Conservation (phyloP, 1,140 invertebrate genomes). For the Tribolium madens region DNA sequence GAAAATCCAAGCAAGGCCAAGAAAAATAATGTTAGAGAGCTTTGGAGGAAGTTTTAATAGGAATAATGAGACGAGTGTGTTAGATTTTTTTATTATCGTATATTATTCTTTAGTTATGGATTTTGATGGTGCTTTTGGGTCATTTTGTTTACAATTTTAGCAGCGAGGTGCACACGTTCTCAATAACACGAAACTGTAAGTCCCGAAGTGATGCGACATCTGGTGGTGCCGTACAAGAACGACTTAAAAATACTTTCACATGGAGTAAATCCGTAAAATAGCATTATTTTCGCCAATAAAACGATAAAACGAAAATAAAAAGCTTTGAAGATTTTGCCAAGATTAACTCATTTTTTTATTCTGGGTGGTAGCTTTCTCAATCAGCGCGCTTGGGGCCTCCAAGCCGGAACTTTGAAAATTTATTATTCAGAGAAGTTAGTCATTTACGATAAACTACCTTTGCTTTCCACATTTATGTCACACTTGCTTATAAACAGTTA, state of each 20-base stretch:
- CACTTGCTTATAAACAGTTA: background rate
- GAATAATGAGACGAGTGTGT: slow-evolving; percentile 26
- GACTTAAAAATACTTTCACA: slow-evolving; percentile 17
- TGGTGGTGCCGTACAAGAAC: background rate
- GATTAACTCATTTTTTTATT: background rate
- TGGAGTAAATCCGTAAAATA: background rate
- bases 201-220: background rate
- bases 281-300: background rate
- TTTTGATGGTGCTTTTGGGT: slow-evolving; percentile 39
- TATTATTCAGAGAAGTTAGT: background rate
- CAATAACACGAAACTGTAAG: slow-evolving; percentile 35
- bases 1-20: slow-evolving; percentile 35
- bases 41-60: background rate
- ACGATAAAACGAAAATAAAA: background rate
- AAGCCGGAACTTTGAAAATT: background rate
- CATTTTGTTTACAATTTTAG: slow-evolving; percentile 46
- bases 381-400: background rate
- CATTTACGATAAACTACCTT: background rate
- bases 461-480: background rate
- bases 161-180: slow-evolving; percentile 28
- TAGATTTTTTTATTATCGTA: slow-evolving; percentile 23
- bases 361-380: background rate
- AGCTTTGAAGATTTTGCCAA: background rate
- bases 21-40: slow-evolving; percentile 33
- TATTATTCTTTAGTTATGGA: slow-evolving; percentile 30